Evolutionary conservation across 2,888 invertebrate species (phyloP).

Genomic region (Cordylochernes scorpioides): DNA sequence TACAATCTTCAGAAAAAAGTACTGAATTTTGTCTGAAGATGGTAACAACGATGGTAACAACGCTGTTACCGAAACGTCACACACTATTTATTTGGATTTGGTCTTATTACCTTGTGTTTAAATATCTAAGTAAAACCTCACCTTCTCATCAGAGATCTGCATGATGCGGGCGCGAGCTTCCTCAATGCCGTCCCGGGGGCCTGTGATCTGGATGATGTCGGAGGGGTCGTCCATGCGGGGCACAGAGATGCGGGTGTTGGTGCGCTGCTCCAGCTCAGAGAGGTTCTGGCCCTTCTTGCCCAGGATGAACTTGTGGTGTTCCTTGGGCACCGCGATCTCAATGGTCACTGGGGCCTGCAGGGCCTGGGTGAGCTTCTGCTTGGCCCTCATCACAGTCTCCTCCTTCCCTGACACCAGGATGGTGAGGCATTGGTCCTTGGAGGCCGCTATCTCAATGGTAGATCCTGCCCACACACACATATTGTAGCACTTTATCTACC

Average conservation of each 20-base stretch:
- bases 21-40: too few relatives aligned
- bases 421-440: constrained; percentile 81
- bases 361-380: constrained; percentile 59
- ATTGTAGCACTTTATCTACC: too few relatives aligned
- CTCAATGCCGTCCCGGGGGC: constrained; percentile 85
- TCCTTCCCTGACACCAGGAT: constrained; percentile 80
- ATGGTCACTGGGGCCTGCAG: constrained; percentile 78
- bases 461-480: too few relatives aligned
- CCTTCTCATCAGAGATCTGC: constrained; percentile 77
- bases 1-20: too few relatives aligned
- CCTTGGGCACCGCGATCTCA: constrained; percentile 67
- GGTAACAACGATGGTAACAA: too few relatives aligned
- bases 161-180: constrained; percentile 83
- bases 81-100: too few relatives aligned
- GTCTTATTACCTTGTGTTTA: too few relatives aligned
- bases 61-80: too few relatives aligned
- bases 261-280: constrained; percentile 63
- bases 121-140: too few relatives aligned
- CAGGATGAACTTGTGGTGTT: constrained; percentile 80
- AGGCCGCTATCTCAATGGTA: constrained; percentile 80
- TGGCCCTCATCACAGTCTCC: constrained; percentile 66
- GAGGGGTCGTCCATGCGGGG: constrained; percentile 60
- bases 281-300: constrained; percentile 55
- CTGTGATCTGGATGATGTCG: constrained; percentile 56
- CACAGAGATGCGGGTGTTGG: constrained; percentile 77